A percentile compares a stretch with the other conserved stretches of the same genome.
Conservation (phyloP, 2,797 vertebrate genomes). For the Diplodus puntazzo region DNA sequence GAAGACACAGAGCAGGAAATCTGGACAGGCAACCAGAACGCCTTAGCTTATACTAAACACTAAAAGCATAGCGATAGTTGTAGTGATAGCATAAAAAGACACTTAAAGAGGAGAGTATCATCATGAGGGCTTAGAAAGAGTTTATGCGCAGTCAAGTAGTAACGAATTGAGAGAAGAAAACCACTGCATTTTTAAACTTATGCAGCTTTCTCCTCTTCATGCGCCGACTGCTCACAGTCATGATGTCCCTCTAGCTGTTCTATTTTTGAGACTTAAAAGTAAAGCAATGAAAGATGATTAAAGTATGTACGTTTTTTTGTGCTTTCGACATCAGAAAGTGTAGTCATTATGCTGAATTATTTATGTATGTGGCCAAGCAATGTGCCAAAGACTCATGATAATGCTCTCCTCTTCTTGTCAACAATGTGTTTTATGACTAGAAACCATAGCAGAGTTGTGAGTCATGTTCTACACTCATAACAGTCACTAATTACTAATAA, state of each 20-base stretch:
- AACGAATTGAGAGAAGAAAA: background rate
- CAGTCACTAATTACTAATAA: slow-evolving; percentile 34
- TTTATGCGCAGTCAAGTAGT: background rate
- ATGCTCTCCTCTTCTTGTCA: slow-evolving; percentile 47
- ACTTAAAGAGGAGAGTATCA: slow-evolving; percentile 46
- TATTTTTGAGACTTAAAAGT: slow-evolving; percentile 9
- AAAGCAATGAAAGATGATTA: slow-evolving; percentile 3
- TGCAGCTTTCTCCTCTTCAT: background rate
- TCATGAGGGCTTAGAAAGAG: slow-evolving; percentile 30
- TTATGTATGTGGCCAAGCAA: background rate
- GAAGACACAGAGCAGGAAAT: slow-evolving; percentile 67
- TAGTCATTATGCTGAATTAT: slow-evolving; percentile 4
- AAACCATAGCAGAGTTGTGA: slow-evolving; percentile 18
- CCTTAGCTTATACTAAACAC: slow-evolving; percentile 13
- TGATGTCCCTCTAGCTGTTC: background rate
- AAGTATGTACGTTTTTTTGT: background rate
- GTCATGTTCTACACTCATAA: slow-evolving; percentile 4
- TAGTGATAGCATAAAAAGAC: slow-evolving; percentile 12
- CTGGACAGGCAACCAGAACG: slow-evolving; percentile 70
- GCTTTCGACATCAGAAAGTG: background rate
- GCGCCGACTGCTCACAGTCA: background rate
- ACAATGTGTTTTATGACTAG: slow-evolving; percentile 16
- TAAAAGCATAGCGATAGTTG: slow-evolving; percentile 30
- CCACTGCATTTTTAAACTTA: background rate
- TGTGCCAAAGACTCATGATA: slow-evolving; percentile 4